Base-by-base conservation (phyloP, 2,888 invertebrate species). In the Phania funesta region DNA sequence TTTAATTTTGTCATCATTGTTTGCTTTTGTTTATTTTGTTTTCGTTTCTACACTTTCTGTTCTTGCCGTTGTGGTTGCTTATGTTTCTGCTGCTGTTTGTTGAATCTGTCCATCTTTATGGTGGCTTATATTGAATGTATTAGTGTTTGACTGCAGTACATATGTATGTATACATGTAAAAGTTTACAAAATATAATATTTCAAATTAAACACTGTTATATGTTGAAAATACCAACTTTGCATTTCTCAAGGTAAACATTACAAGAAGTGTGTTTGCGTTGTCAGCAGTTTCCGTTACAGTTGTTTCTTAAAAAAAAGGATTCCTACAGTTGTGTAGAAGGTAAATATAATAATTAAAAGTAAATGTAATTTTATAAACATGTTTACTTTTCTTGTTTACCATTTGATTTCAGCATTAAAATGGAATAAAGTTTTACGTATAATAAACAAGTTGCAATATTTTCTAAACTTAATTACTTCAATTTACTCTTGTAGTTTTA, bases 141-240 rank as follows among this genome's bases (percentile, higher is more conserved):
- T n/a, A n/a, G 3, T 38, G 35, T 71, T 48, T 38, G 7, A 16
- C 2, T 13, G 35, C n/a, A 13, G 4, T 38, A 38, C 9, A 2
- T 48, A 35, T 35, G 4, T 6, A 13, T 41, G 24, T 13, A 35
- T 35, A 13, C n/a, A 38, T 13, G 48, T 32, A 52, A 73, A 16
- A 62, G 13, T 35, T 56, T 9, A 32, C 13, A 29, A 71, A 50
- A 52, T 41, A 62, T 62, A 24, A 24, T 24, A 32, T 64, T 64
- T 64, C 44, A 74, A 64, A 46, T 56, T 46, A 65, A 74, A 65
- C 46, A 35, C 46, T 54, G 24, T 35, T 44, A 18, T 29, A 46
- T 20, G 18, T 18, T 1, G 18, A 48, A 56, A 13, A 58, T 20
- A 60, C 9, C 13, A 65, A 38, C 3, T 56, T 35, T 5, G 16